phyloP scores from a whole-genome alignment of 2,888 invertebrate genomes.

The Campopleginae sp. region DNA sequence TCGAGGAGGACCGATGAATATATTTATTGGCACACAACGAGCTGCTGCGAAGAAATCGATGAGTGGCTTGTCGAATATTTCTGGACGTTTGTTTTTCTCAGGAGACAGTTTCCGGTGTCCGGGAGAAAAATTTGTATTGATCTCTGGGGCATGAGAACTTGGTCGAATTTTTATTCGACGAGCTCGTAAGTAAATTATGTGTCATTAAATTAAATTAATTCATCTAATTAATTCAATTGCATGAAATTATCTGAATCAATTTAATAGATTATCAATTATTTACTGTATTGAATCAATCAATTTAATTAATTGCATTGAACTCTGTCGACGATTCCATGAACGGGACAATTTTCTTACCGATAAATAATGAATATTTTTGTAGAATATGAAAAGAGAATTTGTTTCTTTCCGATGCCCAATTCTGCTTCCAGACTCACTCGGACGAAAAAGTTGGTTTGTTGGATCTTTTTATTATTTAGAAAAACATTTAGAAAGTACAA shows the following conservation, averaged over 20 bases:
- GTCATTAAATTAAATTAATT: too few species aligned
- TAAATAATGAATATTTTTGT: conserved; percentile 48
- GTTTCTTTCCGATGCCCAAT: conserved; percentile 17
- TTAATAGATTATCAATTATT: too few species aligned
- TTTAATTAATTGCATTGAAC: too few species aligned
- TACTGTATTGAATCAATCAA: too few species aligned
- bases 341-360: conserved; percentile 7
- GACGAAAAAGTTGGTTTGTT: conserved; percentile 21
- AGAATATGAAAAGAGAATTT: conserved; percentile 19
- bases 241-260: too few species aligned
- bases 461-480: conserved; percentile 80
- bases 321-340: conserved; percentile 46
- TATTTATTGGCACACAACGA: not conserved
- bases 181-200: not conserved
- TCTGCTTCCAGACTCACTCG: conserved; percentile 2
- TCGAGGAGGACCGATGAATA: not conserved
- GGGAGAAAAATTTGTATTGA: not conserved
- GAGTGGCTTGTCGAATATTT: not conserved
- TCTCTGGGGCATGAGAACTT: not conserved
- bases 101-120: too few species aligned
- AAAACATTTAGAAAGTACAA: conserved; percentile 83
- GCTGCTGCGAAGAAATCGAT: not conserved
- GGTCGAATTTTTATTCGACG: not conserved
- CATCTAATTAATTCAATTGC: too few species aligned
- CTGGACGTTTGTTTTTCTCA: not conserved